phyloP scores from a whole-genome alignment of 64 coral and sea anemone species.

The Porites lutea region DNA sequence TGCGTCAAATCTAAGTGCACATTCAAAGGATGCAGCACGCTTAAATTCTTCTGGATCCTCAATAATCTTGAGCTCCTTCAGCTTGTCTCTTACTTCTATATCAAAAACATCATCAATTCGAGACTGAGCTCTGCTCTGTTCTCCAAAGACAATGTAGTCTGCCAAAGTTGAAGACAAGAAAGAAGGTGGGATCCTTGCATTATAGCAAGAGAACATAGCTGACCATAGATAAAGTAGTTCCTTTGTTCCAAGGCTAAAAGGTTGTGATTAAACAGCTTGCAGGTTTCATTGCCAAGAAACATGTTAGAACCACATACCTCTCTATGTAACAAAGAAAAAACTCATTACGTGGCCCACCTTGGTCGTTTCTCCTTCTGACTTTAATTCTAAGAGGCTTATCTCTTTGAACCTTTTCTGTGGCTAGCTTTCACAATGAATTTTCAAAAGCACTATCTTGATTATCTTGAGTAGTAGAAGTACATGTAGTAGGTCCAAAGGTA shows the following conservation, averaged over 20 bases:
- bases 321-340: conserved; percentile 86
- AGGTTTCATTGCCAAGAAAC: conserved; percentile 69
- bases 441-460: conserved; percentile 18
- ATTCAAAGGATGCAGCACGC: conserved; percentile 70
- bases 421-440: conserved; percentile 33
- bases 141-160: conserved; percentile 75
- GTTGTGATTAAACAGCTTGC: conserved; percentile 82
- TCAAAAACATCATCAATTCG: conserved; percentile 69
- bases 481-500: conserved; percentile 17
- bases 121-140: conserved; percentile 68
- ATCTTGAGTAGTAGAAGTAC: not conserved
- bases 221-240: conserved; percentile 79
- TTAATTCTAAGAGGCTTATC: conserved; percentile 53
- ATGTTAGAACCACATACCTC: conserved; percentile 77
- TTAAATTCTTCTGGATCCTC: conserved; percentile 74
- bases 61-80: conserved; percentile 73
- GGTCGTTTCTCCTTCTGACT: conserved; percentile 82
- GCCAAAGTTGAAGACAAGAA: conserved; percentile 76
- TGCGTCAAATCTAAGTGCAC: conserved; percentile 49
- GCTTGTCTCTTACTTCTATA: conserved; percentile 64
- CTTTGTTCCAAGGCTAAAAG: conserved; percentile 77
- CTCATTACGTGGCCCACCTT: conserved; percentile 73
- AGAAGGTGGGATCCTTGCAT: conserved; percentile 62
- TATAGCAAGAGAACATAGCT: conserved; percentile 72
- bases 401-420: conserved; percentile 24